Evolutionary conservation across 2,797 vertebrate genomes (phyloP).

Genomic region (Cephalopachus bancanus): DNA sequence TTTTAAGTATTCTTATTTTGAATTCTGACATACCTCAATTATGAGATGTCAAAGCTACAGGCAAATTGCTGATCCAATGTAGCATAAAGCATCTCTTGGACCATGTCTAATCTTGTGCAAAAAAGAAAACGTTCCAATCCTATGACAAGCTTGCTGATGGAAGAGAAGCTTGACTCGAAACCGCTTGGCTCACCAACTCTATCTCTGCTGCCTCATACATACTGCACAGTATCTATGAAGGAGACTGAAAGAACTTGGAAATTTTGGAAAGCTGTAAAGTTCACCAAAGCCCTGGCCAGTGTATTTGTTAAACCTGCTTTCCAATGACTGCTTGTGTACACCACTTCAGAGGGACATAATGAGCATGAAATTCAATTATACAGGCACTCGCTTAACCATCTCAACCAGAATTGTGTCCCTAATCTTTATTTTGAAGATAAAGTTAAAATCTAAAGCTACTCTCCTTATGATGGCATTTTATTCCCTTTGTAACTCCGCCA

Average conservation of each 20-base stretch:
- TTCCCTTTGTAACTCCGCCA: constrained; percentile 86
- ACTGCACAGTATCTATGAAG: neutral
- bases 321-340: constrained; percentile 96
- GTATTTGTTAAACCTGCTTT: constrained; percentile 88
- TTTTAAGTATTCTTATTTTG: neutral
- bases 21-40: neutral
- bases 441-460: constrained; percentile 82
- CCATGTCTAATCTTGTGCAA: constrained; percentile 17
- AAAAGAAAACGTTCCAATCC: neutral
- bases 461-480: constrained; percentile 82
- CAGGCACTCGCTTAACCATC: constrained; percentile 92
- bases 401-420: constrained; percentile 92
- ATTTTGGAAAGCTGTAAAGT: constrained; percentile 54
- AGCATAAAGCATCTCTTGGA: neutral
- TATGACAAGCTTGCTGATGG: neutral
- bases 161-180: neutral
- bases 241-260: constrained; percentile 61
- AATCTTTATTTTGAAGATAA: constrained; percentile 91
- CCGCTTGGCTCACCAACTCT: fast-evolving
- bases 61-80: neutral
- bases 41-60: neutral
- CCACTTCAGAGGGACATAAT: constrained; percentile 96
- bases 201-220: fast-evolving
- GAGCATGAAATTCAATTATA: constrained; percentile 98
- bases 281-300: constrained; percentile 81